These are phyloP conservation scores for Liolophura sinensis DNA, from an alignment of 1,140 invertebrate genomes.

Conservation along the genomic window DNA sequence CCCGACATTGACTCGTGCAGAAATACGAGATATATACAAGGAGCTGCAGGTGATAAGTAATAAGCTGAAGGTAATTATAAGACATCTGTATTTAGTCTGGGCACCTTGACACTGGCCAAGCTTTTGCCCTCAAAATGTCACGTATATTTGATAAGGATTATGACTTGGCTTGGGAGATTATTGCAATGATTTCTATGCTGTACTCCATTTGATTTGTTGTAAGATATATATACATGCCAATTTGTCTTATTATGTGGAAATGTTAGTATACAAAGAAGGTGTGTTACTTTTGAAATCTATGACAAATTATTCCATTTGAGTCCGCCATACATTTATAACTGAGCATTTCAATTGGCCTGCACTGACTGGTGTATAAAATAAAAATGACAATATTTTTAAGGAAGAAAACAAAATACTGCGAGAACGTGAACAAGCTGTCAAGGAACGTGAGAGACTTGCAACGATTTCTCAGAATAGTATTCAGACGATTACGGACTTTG, in stretches of 20 bases:
- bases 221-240: background rate
- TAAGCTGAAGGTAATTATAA: conserved; percentile 42
- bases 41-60: conserved; percentile 51
- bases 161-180: background rate
- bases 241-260: background rate
- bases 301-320: conserved; percentile 3
- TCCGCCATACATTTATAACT: background rate
- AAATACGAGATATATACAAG: conserved; percentile 46
- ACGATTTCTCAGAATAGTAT: conserved; percentile 44
- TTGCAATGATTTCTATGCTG: background rate
- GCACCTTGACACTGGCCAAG: background rate
- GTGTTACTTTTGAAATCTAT: background rate
- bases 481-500: conserved; percentile 46
- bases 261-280: background rate
- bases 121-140: background rate
- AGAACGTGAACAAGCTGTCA: conserved; percentile 44
- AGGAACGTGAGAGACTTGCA: conserved; percentile 48
- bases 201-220: background rate
- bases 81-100: background rate
- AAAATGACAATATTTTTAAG: conserved; percentile 19
- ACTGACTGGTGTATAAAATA: background rate
- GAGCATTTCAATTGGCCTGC: background rate
- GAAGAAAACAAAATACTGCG: conserved; percentile 45
- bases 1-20: conserved; percentile 24
- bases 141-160: background rate